Base-by-base conservation (phyloP, 2,888 invertebrate genomes). In the Mamestra brassicae region DNA sequence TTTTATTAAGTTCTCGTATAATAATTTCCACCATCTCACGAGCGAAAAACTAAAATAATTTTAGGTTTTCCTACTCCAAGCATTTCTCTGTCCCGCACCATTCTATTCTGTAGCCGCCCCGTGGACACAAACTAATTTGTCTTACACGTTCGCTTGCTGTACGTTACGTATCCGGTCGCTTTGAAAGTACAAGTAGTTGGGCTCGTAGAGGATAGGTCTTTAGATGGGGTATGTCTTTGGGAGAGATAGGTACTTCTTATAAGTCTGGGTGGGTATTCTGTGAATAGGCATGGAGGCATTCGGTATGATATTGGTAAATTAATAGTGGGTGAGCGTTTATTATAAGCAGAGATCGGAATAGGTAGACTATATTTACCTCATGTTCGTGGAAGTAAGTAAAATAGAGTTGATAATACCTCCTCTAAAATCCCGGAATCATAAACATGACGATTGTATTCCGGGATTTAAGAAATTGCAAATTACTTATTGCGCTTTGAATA, bases 51-150 rank as follows among this genome's bases (percentile, higher is more conserved):
- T 13, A 5, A 13, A 36, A 58, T 58, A 8, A 17, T 17, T 36
- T 36, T n/a, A 60, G 1, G 4, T 0, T 13, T 45, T 45, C 13
- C 62, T 26, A 45, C 62, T 62, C 45, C 62, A 62, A 26, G 7
- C 7, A 54, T 72, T 77, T 71, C 67, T 26, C 11, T 83, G 61
- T 11, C 6, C 7, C 15, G 60, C n/a, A 55, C 26, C 61, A 75
- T 74, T 74, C 65, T 62, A 67, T 67, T 75, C 73, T 73, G 65
- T 77, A 76, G 61, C 69, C 70, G 73, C 74, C 73, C 84, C 74
- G 81, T 78, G 85, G 83, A 89, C 87, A 85, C 77, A 85, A 89
- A 87, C 90, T 91, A 92, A 93, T 93, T 93, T 92, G 91, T 90
- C 91, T 92, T 90, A 92, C 92, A 92, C 87, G 86, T 77, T 83